phyloP scores from a whole-genome alignment of 2,888 invertebrate genomes.

The Drosophila anomalata region DNA sequence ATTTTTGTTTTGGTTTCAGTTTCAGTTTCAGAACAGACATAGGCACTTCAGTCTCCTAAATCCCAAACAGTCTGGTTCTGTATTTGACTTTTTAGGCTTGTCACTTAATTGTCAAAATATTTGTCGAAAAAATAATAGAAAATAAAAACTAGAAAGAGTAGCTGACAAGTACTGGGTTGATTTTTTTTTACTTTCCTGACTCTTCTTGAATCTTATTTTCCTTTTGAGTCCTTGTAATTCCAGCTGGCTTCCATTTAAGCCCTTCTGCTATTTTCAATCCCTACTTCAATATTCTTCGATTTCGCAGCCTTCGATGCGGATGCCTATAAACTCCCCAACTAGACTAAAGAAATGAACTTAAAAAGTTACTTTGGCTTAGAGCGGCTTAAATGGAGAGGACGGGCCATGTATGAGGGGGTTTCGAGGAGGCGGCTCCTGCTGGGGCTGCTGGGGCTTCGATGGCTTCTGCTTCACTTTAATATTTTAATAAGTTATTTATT shows the following conservation, averaged over 20 bases:
- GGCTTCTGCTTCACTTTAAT: conserved; percentile 44
- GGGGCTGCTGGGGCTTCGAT: background rate
- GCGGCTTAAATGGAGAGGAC: conserved; percentile 37
- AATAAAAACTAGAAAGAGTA: background rate
- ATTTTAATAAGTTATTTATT: conserved; percentile 61
- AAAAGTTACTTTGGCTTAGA: conserved; percentile 58
- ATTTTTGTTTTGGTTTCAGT: conserved; percentile 1
- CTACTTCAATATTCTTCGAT: conserved; percentile 3
- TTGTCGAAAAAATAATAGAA: conserved; percentile 21
- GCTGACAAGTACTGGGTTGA: background rate
- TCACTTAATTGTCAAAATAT: conserved; percentile 27
- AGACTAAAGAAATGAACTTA: conserved; percentile 45
- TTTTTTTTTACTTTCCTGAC: background rate
- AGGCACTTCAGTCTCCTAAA: conserved; percentile 21
- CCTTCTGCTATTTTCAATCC: conserved; percentile 12
- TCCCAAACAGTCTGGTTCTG: conserved; percentile 12
- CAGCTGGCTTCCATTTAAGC: conserved; percentile 4
- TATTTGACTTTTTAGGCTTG: conserved; percentile 18
- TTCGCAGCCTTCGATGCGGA: background rate
- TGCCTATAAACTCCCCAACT: conserved; percentile 16
- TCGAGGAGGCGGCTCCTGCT: background rate
- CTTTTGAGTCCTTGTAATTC: conserved; percentile 1
- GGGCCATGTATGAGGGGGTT: conserved; percentile 19
- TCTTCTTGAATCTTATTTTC: background rate
- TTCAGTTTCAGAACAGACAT: background rate